Percentiles rank a stretch among this genome's conserved stretches.
phyloP scores from a whole-genome alignment of 1,140 invertebrate genomes.

The Brachionus paranguensis region DNA sequence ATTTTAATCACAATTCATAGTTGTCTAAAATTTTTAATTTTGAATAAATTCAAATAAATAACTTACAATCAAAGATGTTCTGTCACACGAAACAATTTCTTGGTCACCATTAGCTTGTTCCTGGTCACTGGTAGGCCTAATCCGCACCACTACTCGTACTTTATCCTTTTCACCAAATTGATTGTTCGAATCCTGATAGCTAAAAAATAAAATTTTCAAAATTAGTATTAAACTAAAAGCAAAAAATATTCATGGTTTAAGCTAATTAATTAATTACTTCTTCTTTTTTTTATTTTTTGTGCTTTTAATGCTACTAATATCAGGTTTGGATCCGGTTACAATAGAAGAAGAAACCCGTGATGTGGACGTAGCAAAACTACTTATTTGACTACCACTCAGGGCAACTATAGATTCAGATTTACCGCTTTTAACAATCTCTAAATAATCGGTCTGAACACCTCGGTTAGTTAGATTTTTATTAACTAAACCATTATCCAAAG shows the following conservation, averaged over 20 bases:
- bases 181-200: slow-evolving; percentile 11
- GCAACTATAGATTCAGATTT: slow-evolving; percentile 29
- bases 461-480: not conserved
- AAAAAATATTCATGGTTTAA: not conserved
- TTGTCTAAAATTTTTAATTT: too few relatives aligned
- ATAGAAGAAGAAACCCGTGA: slow-evolving; percentile 22
- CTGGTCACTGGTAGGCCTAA: slow-evolving; percentile 5
- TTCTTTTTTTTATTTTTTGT: not conserved
- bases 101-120: not conserved
- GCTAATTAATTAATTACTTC: not conserved
- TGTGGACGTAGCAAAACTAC: slow-evolving; percentile 12
- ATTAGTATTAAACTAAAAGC: not conserved
- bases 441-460: slow-evolving; percentile 7
- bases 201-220: not conserved
- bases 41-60: not conserved
- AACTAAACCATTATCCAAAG: not conserved
- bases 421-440: not conserved
- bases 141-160: slow-evolving; percentile 29
- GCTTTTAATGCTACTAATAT: not conserved
- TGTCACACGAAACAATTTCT: slow-evolving; percentile 18
- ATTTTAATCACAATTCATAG: too few relatives aligned
- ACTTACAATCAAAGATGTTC: slow-evolving; percentile 13
- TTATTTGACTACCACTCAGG: slow-evolving; percentile 32
- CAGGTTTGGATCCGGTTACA: not conserved
- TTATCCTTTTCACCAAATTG: slow-evolving; percentile 24